Conservation (phyloP, 2,888 invertebrate genomes). For the Beris morrisii region DNA sequence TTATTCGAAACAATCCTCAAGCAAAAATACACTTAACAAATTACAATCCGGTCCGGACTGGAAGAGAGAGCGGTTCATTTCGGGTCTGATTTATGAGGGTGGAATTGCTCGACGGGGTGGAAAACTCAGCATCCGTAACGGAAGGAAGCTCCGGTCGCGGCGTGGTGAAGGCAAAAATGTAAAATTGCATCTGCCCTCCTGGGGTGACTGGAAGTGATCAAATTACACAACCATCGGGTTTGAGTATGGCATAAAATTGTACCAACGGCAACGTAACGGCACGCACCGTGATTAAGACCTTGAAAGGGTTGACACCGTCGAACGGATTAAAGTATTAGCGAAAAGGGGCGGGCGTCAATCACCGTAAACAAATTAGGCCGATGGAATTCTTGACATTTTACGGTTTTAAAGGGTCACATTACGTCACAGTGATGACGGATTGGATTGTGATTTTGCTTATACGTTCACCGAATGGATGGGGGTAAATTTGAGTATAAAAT, state of each 20-base stretch:
- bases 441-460: too few species aligned
- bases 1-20: neutral
- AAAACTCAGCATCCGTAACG: conserved; percentile 39
- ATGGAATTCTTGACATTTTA: conserved; percentile 31
- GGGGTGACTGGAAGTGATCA: conserved; percentile 28
- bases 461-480: too few species aligned
- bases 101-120: conserved; percentile 25
- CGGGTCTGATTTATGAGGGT: conserved; percentile 30
- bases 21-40: conserved; percentile 30
- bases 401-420: neutral
- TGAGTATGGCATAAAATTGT: neutral
- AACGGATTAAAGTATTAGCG: conserved; percentile 19
- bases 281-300: conserved; percentile 20
- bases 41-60: conserved; percentile 20
- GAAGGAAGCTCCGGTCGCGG: conserved; percentile 18
- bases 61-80: conserved; percentile 12
- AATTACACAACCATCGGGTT: conserved; percentile 8
- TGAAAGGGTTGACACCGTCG: conserved; percentile 21
- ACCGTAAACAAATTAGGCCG: conserved; percentile 34
- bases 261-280: conserved; percentile 3
- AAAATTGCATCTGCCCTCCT: conserved; percentile 10
- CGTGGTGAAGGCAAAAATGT: neutral
- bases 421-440: too few species aligned
- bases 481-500: too few species aligned
- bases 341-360: conserved; percentile 16